Evolutionary conservation across 1,140 invertebrate species (phyloP).

Genomic region (Colletes latitarsis): DNA sequence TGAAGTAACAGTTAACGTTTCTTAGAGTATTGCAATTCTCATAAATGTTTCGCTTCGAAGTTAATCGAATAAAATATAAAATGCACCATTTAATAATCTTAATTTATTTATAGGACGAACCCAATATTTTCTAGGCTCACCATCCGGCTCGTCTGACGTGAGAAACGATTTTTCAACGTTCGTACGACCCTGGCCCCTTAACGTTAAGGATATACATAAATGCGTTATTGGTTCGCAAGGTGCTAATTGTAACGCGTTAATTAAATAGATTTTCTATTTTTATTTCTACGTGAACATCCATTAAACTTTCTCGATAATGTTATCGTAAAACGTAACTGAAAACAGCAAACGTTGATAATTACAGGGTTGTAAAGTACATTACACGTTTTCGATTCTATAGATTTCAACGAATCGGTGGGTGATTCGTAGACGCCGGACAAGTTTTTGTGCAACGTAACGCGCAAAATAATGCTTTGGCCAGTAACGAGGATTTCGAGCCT

Average conservation of each 20-base stretch:
- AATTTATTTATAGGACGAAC: too few relatives aligned
- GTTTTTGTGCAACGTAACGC: conserved; percentile 2
- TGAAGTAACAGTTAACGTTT: too few relatives aligned
- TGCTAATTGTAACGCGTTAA: conserved; percentile 10
- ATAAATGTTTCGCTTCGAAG: too few relatives aligned
- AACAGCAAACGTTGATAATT: neutral
- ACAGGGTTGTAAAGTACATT: neutral
- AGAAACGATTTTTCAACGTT: too few relatives aligned
- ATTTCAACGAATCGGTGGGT: neutral
- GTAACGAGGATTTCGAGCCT: neutral
- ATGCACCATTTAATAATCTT: too few relatives aligned
- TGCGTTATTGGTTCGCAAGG: conserved; percentile 14
- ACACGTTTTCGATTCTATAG: conserved; percentile 4
- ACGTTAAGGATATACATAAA: too few relatives aligned
- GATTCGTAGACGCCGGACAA: too few relatives aligned
- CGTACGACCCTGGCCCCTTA: too few relatives aligned
- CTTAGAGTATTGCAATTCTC: too few relatives aligned
- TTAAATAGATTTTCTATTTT: conserved; percentile 24
- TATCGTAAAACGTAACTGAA: conserved; percentile 19
- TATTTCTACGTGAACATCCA: conserved; percentile 2
- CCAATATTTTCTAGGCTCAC: too few relatives aligned
- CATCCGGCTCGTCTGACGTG: too few relatives aligned
- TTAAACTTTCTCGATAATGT: neutral
- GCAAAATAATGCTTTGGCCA: conserved; percentile 9
- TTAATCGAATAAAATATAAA: too few relatives aligned